Conservation (phyloP, 2,797 vertebrate genomes). For the Borostomias antarcticus region DNA sequence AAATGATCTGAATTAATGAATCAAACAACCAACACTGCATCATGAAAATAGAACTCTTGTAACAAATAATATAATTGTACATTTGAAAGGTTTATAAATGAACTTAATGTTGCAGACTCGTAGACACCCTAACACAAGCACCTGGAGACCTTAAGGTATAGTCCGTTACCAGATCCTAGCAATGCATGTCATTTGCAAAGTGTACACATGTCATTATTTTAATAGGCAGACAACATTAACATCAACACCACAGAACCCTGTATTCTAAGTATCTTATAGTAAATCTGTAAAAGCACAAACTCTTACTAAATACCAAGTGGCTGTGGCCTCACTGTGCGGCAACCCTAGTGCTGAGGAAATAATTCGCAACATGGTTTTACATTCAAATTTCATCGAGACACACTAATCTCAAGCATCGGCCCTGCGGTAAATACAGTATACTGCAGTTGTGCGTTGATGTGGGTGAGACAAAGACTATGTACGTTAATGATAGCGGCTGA, state of each 20-base stretch:
- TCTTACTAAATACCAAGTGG: constrained; percentile 8
- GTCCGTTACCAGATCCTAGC: background rate
- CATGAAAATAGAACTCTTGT: constrained; percentile 59
- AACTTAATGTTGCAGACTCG: constrained; percentile 24
- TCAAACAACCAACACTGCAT: constrained; percentile 52
- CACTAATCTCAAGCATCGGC: constrained; percentile 10
- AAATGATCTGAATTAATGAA: constrained; percentile 41
- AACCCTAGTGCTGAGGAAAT: constrained; percentile 47
- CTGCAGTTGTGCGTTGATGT: background rate
- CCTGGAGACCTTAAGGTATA: too few relatives aligned
- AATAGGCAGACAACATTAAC: constrained; percentile 51
- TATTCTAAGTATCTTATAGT: constrained; percentile 19
- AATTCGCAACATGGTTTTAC: constrained; percentile 34
- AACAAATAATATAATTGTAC: constrained; percentile 35
- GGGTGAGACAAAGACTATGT: background rate
- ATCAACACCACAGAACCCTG: constrained; percentile 11
- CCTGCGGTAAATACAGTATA: background rate
- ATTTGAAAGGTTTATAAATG: constrained; percentile 34
- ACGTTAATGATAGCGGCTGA: background rate
- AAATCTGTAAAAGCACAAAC: constrained; percentile 2
- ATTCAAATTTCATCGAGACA: constrained; percentile 38
- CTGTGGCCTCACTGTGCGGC: constrained; percentile 33
- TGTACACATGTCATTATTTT: constrained; percentile 25
- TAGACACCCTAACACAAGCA: constrained; percentile 26
- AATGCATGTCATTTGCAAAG: constrained; percentile 4